Evolutionary conservation across 2,888 invertebrate genomes (phyloP).

Genomic region (Lepidochitona cinerea): DNA sequence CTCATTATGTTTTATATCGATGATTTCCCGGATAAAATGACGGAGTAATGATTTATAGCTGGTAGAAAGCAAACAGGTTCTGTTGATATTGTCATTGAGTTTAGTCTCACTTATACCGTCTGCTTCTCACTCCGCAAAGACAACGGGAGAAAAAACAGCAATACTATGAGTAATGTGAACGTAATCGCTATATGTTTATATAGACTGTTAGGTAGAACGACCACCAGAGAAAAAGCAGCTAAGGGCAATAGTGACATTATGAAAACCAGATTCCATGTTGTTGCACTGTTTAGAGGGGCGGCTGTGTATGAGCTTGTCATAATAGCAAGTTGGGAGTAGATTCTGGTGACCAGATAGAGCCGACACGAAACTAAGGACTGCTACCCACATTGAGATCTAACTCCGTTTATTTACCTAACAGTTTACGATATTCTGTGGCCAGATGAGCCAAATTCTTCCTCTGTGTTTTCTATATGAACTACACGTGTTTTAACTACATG

Average conservation of each 20-base stretch:
- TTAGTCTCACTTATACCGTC: no score
- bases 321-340: background rate
- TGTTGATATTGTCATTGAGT: no score
- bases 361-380: background rate
- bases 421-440: background rate
- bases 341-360: background rate
- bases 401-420: conserved; percentile 2
- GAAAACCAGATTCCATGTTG: background rate
- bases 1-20: no score
- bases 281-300: background rate
- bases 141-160: no score
- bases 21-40: no score
- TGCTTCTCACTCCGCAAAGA: no score
- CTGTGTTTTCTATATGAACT: background rate
- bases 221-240: background rate
- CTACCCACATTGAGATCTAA: background rate
- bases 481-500: background rate
- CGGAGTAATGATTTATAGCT: no score
- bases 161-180: no score
- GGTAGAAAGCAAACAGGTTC: no score
- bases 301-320: background rate
- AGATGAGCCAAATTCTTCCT: background rate
- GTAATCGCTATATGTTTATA: background rate
- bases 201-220: background rate
- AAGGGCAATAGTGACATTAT: conserved; percentile 1